phyloP scores from a whole-genome alignment of 2,888 invertebrate genomes.

The Drosophila helvetica region DNA sequence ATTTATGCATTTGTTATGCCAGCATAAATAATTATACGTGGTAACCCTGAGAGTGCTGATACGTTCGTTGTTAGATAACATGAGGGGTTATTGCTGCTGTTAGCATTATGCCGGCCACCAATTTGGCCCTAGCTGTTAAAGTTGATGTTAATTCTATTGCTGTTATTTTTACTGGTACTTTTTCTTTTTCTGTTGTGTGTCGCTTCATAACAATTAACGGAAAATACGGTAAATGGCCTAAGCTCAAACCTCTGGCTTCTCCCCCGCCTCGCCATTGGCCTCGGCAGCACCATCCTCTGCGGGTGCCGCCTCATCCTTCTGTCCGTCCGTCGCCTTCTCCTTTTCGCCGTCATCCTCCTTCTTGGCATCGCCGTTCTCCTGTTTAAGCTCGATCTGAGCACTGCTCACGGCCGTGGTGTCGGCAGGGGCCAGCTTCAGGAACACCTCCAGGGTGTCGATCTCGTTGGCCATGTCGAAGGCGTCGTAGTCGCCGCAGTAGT shows the following conservation, averaged over 20 bases:
- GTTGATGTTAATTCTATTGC: constrained; percentile 55
- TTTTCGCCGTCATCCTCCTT: constrained; percentile 54
- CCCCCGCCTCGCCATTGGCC: constrained; percentile 47
- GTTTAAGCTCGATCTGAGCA: constrained; percentile 84
- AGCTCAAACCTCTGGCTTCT: constrained; percentile 69
- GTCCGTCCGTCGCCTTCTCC: constrained; percentile 36
- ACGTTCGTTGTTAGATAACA: constrained; percentile 72
- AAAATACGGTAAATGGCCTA: constrained; percentile 65
- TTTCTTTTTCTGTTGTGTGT: constrained; percentile 44
- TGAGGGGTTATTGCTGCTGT: constrained; percentile 61
- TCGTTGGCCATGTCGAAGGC: constrained; percentile 96
- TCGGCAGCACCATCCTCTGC: constrained; percentile 45
- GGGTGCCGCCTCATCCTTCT: constrained; percentile 37
- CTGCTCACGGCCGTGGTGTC: constrained; percentile 84
- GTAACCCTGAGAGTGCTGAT: constrained; percentile 30
- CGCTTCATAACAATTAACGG: constrained; percentile 70
- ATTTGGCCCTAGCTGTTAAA: constrained; percentile 32
- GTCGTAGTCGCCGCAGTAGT: constrained; percentile 95
- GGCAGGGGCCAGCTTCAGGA: constrained; percentile 90
- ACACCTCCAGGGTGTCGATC: constrained; percentile 94
- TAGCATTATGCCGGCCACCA: constrained; percentile 34
- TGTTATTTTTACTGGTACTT: constrained; percentile 50
- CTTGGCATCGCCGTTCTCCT: constrained; percentile 78
- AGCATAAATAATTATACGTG: constrained; percentile 8
- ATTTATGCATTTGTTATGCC: not conserved